These are phyloP conservation scores for Acanthiza pusilla DNA, from an alignment of 2,797 vertebrate species.

Conservation along the genomic window DNA sequence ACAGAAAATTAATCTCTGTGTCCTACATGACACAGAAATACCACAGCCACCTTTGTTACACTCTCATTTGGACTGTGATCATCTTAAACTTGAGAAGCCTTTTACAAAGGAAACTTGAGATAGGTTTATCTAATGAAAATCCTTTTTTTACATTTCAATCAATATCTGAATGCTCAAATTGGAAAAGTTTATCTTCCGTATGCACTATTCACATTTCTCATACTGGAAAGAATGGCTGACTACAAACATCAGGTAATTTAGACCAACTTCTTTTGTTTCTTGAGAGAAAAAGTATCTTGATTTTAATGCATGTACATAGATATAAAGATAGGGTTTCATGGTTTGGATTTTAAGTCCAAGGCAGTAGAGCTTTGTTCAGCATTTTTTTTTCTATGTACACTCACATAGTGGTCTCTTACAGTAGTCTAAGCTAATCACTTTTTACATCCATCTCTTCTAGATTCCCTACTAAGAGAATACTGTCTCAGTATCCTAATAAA, in stretches of 20 bases:
- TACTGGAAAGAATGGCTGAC: neutral
- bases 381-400: neutral
- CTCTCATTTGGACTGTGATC: neutral
- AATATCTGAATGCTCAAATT: neutral
- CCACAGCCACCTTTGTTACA: neutral
- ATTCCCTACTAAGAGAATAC: neutral
- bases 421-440: neutral
- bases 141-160: rapidly evolving
- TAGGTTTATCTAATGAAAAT: neutral
- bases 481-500: neutral
- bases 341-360: neutral
- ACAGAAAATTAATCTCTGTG: neutral
- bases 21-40: neutral
- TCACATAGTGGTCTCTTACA: neutral
- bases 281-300: neutral
- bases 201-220: neutral
- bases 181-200: neutral
- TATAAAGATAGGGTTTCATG: neutral
- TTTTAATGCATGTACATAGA: neutral
- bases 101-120: neutral
- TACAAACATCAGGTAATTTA: neutral
- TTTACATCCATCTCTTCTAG: neutral
- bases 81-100: neutral
- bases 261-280: neutral
- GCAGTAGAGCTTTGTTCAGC: neutral